These are phyloP conservation scores for Sminthurinus signatus DNA, from an alignment of 1,140 invertebrate genomes.

Conservation along the genomic window DNA sequence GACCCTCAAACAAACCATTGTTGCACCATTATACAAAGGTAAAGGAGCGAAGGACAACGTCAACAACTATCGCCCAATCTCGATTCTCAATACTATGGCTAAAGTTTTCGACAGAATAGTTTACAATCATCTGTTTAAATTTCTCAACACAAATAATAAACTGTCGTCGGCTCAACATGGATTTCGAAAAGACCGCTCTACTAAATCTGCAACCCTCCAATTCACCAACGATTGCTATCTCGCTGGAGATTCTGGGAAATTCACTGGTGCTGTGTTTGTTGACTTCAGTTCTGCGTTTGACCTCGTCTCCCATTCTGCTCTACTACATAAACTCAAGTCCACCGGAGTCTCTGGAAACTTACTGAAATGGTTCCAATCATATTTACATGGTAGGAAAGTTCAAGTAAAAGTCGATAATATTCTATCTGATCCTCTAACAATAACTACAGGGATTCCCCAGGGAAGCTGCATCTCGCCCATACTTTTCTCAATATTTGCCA, in stretches of 20 bases:
- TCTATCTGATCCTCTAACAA: neutral
- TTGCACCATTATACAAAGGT: constrained; percentile 16
- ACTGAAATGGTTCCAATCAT: neutral
- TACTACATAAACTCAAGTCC: neutral
- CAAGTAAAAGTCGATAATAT: constrained; percentile 2
- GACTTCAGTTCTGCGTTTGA: constrained; percentile 19
- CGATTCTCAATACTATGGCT: neutral
- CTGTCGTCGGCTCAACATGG: constrained; percentile 7
- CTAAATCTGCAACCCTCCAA: neutral
- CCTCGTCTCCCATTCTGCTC: neutral
- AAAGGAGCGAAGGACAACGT: constrained; percentile 1
- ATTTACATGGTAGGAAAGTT: neutral
- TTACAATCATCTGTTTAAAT: constrained; percentile 1
- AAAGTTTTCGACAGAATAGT: constrained; percentile 20
- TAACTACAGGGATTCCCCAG: neutral
- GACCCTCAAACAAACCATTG: neutral
- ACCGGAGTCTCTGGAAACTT: neutral
- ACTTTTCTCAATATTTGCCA: constrained; percentile 13
- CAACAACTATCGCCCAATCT: constrained; percentile 6
- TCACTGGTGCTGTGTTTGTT: constrained; percentile 7
- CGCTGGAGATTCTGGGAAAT: neutral
- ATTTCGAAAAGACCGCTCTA: neutral
- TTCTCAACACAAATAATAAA: neutral
- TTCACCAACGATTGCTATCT: constrained; percentile 7
- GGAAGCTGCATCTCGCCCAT: neutral